Conservation (phyloP, 23 tunicate genomes). For the Botrylloides violaceus region DNA sequence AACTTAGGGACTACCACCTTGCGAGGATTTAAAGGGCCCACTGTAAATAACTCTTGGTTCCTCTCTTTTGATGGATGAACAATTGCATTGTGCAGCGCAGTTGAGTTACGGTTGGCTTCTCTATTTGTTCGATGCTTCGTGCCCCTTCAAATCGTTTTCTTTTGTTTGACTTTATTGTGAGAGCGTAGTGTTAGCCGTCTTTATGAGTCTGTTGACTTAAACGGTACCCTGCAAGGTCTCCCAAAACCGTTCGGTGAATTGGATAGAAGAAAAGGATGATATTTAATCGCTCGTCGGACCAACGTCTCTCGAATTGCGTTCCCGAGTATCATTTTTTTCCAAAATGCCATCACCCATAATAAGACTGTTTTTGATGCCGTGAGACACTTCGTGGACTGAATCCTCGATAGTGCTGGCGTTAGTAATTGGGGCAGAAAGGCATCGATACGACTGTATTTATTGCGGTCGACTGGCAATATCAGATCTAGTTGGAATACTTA, state of each 20-base stretch:
- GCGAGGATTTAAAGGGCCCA: not conserved
- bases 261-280: too few species aligned
- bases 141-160: not conserved
- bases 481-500: too few species aligned
- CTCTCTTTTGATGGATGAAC: not conserved
- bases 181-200: not conserved
- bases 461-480: too few species aligned
- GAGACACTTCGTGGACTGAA: not conserved
- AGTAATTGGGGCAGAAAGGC: too few species aligned
- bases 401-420: too few species aligned
- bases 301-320: not conserved
- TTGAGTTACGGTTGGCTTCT: not conserved
- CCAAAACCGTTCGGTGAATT: not conserved
- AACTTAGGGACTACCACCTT: not conserved
- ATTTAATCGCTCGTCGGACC: not conserved
- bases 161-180: not conserved
- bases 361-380: not conserved
- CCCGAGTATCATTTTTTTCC: not conserved
- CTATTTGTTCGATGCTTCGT: not conserved
- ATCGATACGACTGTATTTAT: too few species aligned
- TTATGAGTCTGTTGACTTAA: not conserved
- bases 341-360: not conserved
- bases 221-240: not conserved
- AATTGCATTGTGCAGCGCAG: constrained; percentile 1
- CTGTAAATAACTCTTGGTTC: not conserved